Conservation (phyloP, 2,797 vertebrate genomes). For the Sphenodon punctatus region DNA sequence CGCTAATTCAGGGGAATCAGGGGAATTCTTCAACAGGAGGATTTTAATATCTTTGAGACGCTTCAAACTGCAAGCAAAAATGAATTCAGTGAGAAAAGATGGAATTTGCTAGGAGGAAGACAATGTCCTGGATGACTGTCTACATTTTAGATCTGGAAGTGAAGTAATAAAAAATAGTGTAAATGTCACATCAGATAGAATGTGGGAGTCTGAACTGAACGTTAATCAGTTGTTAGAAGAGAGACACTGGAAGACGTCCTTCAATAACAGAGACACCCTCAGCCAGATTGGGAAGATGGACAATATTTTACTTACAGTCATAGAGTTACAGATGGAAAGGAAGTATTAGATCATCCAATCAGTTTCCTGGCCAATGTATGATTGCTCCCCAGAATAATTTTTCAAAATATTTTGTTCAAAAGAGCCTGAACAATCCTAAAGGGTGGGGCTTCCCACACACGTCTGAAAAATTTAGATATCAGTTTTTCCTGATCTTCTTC, state of each 20-base stretch:
- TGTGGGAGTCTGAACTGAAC: not conserved
- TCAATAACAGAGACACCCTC: not conserved
- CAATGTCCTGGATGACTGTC: not conserved
- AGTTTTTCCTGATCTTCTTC: not conserved
- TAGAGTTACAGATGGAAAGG: not conserved
- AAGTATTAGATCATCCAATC: not conserved
- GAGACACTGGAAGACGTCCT: not conserved
- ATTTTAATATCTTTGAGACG: slow-evolving; percentile 38
- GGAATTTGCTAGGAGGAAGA: slow-evolving; percentile 26
- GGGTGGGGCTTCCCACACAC: not conserved
- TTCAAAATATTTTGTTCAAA: not conserved
- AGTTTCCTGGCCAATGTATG: not conserved
- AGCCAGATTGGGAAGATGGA: not conserved
- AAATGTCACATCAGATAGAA: not conserved
- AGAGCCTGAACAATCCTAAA: not conserved
- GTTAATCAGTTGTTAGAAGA: not conserved
- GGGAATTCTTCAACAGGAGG: slow-evolving; percentile 44
- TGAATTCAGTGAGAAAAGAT: slow-evolving; percentile 29
- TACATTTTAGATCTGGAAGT: not conserved
- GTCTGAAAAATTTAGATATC: not conserved
- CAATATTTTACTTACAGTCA: not conserved
- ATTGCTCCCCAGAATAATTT: not conserved
- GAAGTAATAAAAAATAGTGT: not conserved
- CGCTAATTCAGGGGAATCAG: slow-evolving; percentile 19
- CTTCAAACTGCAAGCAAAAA: slow-evolving; percentile 22